A percentile compares a stretch with the other conserved stretches of the same genome.
Evolutionary conservation across 2,888 invertebrate species (phyloP).

Genomic region (Melieria omissa): DNA sequence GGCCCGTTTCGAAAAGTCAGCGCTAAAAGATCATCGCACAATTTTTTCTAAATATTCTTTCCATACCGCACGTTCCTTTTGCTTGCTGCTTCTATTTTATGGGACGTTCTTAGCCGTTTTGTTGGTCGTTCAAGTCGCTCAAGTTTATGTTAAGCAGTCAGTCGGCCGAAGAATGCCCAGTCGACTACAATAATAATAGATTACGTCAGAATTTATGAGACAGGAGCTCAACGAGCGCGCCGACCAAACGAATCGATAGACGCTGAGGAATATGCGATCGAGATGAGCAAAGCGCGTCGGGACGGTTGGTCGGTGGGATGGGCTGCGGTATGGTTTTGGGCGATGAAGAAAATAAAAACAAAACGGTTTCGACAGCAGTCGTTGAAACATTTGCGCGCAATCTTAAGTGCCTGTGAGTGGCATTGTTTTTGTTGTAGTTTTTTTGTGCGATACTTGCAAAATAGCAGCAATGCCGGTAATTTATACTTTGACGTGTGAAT

Average conservation of each 20-base stretch:
- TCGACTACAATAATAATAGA: conserved; percentile 40
- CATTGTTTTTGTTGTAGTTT: too few species aligned
- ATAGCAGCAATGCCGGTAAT: too few species aligned
- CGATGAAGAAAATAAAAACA: too few species aligned
- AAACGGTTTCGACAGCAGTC: too few species aligned
- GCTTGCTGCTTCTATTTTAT: not conserved
- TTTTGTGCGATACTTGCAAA: too few species aligned
- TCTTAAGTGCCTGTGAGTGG: too few species aligned
- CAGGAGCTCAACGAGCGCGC: conserved; percentile 41
- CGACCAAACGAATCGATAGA: not conserved
- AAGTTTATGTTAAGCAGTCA: conserved; percentile 25
- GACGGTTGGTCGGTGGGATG: too few species aligned
- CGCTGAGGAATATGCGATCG: too few species aligned
- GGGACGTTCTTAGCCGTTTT: conserved; percentile 6
- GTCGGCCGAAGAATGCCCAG: conserved; percentile 14
- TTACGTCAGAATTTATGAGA: conserved; percentile 58
- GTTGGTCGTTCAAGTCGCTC: conserved; percentile 1
- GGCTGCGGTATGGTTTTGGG: too few species aligned
- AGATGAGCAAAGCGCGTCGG: too few species aligned
- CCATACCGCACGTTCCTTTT: not conserved
- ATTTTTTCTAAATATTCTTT: conserved; percentile 5
- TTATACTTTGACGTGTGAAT: too few species aligned
- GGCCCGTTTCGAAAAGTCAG: conserved; percentile 18
- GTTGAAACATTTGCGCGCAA: too few species aligned
- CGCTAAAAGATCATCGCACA: conserved; percentile 20